Evolutionary conservation across 1,140 invertebrate species (phyloP).

Genomic region (Battus philenor): DNA sequence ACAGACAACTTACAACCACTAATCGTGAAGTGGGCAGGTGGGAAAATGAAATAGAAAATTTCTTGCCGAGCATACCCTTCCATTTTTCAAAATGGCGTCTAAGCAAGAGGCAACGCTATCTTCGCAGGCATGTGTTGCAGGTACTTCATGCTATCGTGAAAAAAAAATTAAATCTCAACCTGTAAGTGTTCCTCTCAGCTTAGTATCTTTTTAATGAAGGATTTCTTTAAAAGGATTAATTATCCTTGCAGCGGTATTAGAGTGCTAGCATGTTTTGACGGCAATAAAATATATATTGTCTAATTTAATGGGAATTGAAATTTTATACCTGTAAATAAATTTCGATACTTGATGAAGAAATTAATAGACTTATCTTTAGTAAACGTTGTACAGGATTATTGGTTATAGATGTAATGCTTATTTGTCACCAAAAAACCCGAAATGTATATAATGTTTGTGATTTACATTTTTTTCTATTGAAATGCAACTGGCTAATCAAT

Average conservation of each 20-base stretch:
- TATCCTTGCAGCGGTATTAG: conserved; percentile 1
- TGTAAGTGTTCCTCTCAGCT: conserved; percentile 2
- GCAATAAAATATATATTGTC: too few relatives aligned
- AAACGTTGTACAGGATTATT: too few relatives aligned
- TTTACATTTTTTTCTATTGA: too few relatives aligned
- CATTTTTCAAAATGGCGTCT: conserved; percentile 42
- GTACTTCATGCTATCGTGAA: conserved; percentile 28
- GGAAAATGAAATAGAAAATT: conserved; percentile 40
- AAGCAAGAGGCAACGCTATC: conserved; percentile 36
- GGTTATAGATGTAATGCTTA: too few relatives aligned
- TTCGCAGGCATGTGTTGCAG: conserved; percentile 45
- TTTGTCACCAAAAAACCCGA: too few relatives aligned
- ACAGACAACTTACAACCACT: conserved; percentile 23
- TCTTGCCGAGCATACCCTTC: conserved; percentile 39
- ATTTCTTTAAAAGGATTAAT: conserved; percentile 7
- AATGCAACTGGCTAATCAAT: too few relatives aligned
- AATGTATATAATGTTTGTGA: too few relatives aligned
- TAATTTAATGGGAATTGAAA: too few relatives aligned
- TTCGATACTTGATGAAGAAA: too few relatives aligned
- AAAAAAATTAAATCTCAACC: conserved; percentile 9
- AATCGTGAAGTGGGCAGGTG: conserved; percentile 26
- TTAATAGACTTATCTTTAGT: too few relatives aligned
- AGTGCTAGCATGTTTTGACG: too few relatives aligned
- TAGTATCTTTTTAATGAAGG: conserved; percentile 9
- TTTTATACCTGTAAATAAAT: too few relatives aligned